These are phyloP conservation scores for Elmis aenea DNA, from an alignment of 2,888 invertebrate species.

Conservation along the genomic window DNA sequence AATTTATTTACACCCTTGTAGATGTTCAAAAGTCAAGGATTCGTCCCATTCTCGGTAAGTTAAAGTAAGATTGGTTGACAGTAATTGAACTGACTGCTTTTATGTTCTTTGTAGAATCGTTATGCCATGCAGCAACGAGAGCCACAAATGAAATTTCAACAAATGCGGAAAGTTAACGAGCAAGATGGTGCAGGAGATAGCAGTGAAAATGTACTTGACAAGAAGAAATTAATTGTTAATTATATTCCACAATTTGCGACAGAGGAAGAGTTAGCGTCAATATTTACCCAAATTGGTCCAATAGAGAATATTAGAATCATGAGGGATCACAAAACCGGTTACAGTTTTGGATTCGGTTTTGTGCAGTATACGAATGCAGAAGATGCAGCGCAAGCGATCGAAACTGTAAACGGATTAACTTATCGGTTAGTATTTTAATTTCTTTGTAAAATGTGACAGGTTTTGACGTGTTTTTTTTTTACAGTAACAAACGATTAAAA, in stretches of 20 bases:
- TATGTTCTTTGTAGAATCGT: too few species aligned
- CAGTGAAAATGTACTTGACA: slow-evolving; percentile 32
- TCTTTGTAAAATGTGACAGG: slow-evolving; percentile 1
- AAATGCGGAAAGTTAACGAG: slow-evolving; percentile 3
- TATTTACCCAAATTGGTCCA: slow-evolving; percentile 84
- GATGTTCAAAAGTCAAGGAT: slow-evolving; percentile 2
- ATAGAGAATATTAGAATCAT: slow-evolving; percentile 88
- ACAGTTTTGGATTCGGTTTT: slow-evolving; percentile 95
- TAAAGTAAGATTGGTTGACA: too few species aligned
- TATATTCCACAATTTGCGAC: slow-evolving; percentile 92
- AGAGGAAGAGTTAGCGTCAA: slow-evolving; percentile 82
- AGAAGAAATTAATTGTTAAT: slow-evolving; percentile 89
- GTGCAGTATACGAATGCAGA: slow-evolving; percentile 83
- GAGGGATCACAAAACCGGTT: slow-evolving; percentile 85
- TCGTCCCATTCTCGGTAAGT: slow-evolving; percentile 1
- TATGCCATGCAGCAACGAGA: too few species aligned
- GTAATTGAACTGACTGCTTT: too few species aligned
- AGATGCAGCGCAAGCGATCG: slow-evolving; percentile 82
- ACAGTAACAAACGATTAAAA: slow-evolving; percentile 86
- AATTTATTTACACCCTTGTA: background rate
- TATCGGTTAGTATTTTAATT: slow-evolving; percentile 32
- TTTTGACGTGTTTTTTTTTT: slow-evolving; percentile 15
- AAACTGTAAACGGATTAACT: slow-evolving; percentile 70
- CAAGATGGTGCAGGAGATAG: slow-evolving; percentile 37
- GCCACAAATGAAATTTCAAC: too few species aligned